A percentile compares a stretch with the other conserved stretches of the same genome.
Conservation (phyloP, 1,140 invertebrate genomes). For the Agrilus planipennis region DNA sequence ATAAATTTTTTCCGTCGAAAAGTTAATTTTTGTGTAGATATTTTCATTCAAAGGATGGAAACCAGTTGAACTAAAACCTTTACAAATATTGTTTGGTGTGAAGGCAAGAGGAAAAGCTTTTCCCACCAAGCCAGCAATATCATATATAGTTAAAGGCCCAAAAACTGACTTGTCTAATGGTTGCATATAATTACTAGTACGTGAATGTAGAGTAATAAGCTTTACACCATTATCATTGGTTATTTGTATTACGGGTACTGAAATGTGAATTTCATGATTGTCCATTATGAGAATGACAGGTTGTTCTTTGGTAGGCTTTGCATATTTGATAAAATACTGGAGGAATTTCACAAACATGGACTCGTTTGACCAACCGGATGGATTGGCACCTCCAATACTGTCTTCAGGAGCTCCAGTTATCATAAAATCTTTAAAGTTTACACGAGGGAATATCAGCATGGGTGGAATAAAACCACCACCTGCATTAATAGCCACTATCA, state of each 20-base stretch:
- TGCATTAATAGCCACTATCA: conserved; percentile 27
- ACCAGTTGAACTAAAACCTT: conserved; percentile 1
- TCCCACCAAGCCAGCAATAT: background rate
- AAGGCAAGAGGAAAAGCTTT: background rate
- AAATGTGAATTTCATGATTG: conserved; percentile 6
- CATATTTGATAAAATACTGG: conserved; percentile 28
- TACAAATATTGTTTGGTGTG: background rate
- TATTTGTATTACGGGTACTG: background rate
- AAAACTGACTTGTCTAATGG: conserved; percentile 6
- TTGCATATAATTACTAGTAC: conserved; percentile 7
- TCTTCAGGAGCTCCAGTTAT: conserved; percentile 13
- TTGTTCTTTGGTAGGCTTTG: conserved; percentile 10
- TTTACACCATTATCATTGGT: conserved; percentile 1
- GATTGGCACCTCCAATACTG: conserved; percentile 14
- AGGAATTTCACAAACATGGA: conserved; percentile 29
- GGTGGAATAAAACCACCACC: conserved; percentile 29
- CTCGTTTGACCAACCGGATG: conserved; percentile 33
- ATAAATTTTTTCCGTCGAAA: too few relatives aligned
- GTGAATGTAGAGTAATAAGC: conserved; percentile 4
- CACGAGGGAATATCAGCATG: conserved; percentile 31
- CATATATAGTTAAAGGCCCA: conserved; percentile 3
- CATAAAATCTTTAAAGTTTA: conserved; percentile 23
- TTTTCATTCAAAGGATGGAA: conserved; percentile 1
- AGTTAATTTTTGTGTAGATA: too few relatives aligned
- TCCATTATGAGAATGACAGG: conserved; percentile 8